Evolutionary conservation across 2,888 invertebrate genomes (phyloP).

Genomic region (Leptinotarsa peninsularis): DNA sequence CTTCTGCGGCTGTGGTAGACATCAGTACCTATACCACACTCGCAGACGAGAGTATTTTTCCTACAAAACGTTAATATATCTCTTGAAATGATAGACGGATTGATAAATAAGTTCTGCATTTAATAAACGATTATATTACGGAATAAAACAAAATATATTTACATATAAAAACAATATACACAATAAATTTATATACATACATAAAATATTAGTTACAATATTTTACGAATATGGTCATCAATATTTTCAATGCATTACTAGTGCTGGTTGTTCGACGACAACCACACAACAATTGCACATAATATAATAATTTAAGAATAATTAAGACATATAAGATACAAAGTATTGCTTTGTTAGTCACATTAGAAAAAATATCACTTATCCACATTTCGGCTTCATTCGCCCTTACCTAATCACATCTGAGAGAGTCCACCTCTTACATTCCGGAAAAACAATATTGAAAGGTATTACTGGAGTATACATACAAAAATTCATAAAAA

Average conservation of each 20-base stretch:
- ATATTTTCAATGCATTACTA: constrained; percentile 58
- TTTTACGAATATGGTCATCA: constrained; percentile 62
- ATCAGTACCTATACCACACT: too few species aligned
- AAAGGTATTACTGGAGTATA: constrained; percentile 17
- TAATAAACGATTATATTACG: constrained; percentile 66
- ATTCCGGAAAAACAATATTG: constrained; percentile 45
- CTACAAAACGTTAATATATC: background rate
- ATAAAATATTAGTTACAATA: constrained; percentile 64
- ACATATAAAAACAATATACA: constrained; percentile 69
- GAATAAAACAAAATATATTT: constrained; percentile 68
- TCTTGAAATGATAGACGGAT: constrained; percentile 26
- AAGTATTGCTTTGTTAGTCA: constrained; percentile 83
- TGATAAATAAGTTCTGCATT: constrained; percentile 61
- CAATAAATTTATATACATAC: constrained; percentile 67
- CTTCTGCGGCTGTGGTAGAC: too few species aligned
- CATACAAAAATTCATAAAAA: constrained; percentile 37
- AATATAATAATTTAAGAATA: constrained; percentile 61
- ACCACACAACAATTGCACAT: constrained; percentile 65
- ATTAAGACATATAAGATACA: constrained; percentile 75
- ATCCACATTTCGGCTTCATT: constrained; percentile 56
- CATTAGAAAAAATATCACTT: constrained; percentile 78
- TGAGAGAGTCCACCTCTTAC: constrained; percentile 44
- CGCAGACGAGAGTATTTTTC: background rate
- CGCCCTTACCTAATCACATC: constrained; percentile 42
- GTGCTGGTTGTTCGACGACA: constrained; percentile 57